phyloP scores from a whole-genome alignment of 2,888 invertebrate species.

The Agriopis marginaria region DNA sequence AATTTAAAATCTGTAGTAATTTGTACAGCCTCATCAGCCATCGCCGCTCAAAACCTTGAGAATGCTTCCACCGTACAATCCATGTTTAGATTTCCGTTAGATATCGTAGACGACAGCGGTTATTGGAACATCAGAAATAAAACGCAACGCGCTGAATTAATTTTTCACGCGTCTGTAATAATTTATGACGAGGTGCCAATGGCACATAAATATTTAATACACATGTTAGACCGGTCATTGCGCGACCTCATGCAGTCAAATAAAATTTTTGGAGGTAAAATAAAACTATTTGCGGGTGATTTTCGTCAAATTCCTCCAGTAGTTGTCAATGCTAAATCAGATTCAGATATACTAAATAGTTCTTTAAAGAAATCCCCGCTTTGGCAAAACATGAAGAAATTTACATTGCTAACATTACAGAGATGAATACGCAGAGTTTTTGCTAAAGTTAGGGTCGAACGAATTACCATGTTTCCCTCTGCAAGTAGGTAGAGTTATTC shows the following conservation, averaged over 20 bases:
- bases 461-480: too few relatives aligned
- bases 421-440: constrained; percentile 13
- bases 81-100: neutral
- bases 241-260: constrained; percentile 14
- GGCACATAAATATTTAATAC: constrained; percentile 1
- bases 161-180: neutral
- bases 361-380: constrained; percentile 14
- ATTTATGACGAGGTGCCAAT: constrained; percentile 7
- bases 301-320: constrained; percentile 26
- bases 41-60: neutral
- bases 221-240: constrained; percentile 7
- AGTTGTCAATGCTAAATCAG: constrained; percentile 1
- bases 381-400: constrained; percentile 12
- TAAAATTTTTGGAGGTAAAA: constrained; percentile 27
- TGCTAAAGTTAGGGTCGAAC: constrained; percentile 19
- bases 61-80: neutral
- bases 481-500: neutral
- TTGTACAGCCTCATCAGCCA: neutral
- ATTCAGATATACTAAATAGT: constrained; percentile 10
- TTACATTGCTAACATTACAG: constrained; percentile 11
- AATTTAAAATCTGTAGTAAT: neutral
- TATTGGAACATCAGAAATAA: neutral
- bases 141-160: neutral
- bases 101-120: neutral
- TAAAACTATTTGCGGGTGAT: constrained; percentile 26